Conservation (phyloP, 1,140 invertebrate species). For the Zaprionus tsacasi region DNA sequence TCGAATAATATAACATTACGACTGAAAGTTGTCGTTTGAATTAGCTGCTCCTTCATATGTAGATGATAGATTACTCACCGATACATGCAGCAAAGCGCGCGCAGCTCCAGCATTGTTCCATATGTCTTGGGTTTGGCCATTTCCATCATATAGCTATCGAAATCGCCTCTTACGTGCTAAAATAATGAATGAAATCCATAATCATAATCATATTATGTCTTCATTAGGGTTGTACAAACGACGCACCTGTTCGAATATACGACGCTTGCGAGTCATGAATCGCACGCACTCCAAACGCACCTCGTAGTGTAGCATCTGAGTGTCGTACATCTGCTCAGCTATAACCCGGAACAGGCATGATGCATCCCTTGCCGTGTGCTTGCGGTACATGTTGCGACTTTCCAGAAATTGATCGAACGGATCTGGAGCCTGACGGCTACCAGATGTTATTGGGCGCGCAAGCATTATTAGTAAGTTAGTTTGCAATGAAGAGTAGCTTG, state of each 20-base stretch:
- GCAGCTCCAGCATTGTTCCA: conserved; percentile 89
- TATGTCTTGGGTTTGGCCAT: conserved; percentile 89
- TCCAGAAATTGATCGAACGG: conserved; percentile 91
- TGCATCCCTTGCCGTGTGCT: conserved; percentile 92
- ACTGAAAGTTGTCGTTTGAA: conserved; percentile 78
- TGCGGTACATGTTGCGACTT: conserved; percentile 91
- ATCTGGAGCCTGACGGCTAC: conserved; percentile 81
- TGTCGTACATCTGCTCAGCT: conserved; percentile 93
- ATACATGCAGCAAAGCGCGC: conserved; percentile 89
- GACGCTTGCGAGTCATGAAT: conserved; percentile 88
- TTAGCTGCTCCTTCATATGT: neutral
- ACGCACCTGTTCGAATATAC: conserved; percentile 85
- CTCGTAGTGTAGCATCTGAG: conserved; percentile 90
- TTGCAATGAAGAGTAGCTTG: neutral
- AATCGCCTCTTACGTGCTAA: conserved; percentile 83
- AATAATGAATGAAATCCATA: too few species aligned
- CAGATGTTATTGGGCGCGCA: conserved; percentile 77
- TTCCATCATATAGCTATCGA: conserved; percentile 88
- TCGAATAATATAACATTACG: conserved; percentile 91
- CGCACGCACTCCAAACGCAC: conserved; percentile 90
- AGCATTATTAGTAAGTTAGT: conserved; percentile 22
- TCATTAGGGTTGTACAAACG: too few species aligned
- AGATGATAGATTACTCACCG: conserved; percentile 85
- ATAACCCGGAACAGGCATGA: conserved; percentile 93
- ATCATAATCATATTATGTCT: neutral